Conservation (phyloP, 2,797 vertebrate genomes). For the Micrastur ruficollis region DNA sequence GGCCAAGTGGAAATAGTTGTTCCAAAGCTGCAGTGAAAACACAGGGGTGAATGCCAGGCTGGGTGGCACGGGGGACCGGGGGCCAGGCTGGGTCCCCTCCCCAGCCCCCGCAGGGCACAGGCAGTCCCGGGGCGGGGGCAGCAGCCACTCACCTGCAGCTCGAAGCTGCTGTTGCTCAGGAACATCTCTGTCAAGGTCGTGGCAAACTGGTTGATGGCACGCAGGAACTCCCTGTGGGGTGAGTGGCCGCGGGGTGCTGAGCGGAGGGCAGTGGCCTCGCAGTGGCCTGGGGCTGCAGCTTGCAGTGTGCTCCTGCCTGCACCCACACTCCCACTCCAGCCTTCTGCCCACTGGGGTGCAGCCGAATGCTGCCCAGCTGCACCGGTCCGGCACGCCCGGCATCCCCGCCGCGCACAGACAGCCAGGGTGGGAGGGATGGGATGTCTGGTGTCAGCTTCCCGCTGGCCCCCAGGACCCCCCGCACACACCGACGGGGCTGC, state of each 20-base stretch:
- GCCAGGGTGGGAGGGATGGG: background rate
- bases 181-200: conserved; percentile 26
- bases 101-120: rapidly evolving
- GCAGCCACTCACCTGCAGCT: conserved; percentile 43
- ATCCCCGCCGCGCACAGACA: rapidly evolving
- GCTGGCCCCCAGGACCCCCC: background rate
- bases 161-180: conserved; percentile 35
- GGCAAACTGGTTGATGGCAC: conserved; percentile 50
- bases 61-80: background rate
- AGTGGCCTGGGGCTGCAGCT: background rate
- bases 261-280: background rate
- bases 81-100: background rate
- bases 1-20: conserved; percentile 65
- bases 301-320: rapidly evolving
- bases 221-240: conserved; percentile 49
- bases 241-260: background rate
- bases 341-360: background rate
- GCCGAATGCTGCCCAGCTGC: background rate
- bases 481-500: background rate
- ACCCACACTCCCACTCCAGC: background rate
- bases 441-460: background rate
- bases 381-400: rapidly evolving
- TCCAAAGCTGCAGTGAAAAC: conserved; percentile 47
- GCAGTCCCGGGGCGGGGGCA: background rate
- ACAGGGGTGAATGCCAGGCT: background rate